Percentiles rank a stretch among this genome's conserved stretches.
phyloP scores from a whole-genome alignment of 2,888 invertebrate species.

The Agrotis segetum region DNA sequence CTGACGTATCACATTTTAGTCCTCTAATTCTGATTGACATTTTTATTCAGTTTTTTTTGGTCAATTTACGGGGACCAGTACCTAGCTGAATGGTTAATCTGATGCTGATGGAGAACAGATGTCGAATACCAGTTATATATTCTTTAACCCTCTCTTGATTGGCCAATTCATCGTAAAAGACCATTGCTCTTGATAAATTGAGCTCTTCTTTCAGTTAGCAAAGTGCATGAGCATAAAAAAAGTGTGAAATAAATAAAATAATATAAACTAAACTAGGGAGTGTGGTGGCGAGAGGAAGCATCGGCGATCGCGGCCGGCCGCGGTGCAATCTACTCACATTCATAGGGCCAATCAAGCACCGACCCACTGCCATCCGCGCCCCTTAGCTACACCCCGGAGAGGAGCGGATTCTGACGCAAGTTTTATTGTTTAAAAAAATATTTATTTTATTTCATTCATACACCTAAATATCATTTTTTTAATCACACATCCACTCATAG shows the following conservation, averaged over 20 bases:
- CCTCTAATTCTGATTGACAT: slow-evolving; percentile 24
- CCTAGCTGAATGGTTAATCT: not conserved
- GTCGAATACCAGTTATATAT: not conserved
- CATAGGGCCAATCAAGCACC: slow-evolving; percentile 90
- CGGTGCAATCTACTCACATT: slow-evolving; percentile 89
- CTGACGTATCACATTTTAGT: slow-evolving; percentile 1
- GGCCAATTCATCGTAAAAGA: not conserved
- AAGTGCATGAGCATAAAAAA: slow-evolving; percentile 38
- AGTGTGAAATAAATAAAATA: slow-evolving; percentile 48
- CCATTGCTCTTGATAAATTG: slow-evolving; percentile 19
- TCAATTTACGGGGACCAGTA: slow-evolving; percentile 4
- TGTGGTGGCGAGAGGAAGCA: slow-evolving; percentile 59
- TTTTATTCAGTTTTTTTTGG: slow-evolving; percentile 17
- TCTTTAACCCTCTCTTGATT: not conserved
- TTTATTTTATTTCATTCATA: not conserved
- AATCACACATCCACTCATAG: no score
- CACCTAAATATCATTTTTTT: no score
- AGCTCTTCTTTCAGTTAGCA: slow-evolving; percentile 17
- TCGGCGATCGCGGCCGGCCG: slow-evolving; percentile 64
- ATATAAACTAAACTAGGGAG: slow-evolving; percentile 58
- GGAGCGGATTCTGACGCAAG: slow-evolving; percentile 70
- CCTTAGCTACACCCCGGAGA: slow-evolving; percentile 79
- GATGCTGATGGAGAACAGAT: not conserved
- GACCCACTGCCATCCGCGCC: slow-evolving; percentile 84
- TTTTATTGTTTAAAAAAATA: slow-evolving; percentile 18